Conservation (phyloP, 2,113 vertebrate genomes). For the Rhadina sibilatrix region DNA sequence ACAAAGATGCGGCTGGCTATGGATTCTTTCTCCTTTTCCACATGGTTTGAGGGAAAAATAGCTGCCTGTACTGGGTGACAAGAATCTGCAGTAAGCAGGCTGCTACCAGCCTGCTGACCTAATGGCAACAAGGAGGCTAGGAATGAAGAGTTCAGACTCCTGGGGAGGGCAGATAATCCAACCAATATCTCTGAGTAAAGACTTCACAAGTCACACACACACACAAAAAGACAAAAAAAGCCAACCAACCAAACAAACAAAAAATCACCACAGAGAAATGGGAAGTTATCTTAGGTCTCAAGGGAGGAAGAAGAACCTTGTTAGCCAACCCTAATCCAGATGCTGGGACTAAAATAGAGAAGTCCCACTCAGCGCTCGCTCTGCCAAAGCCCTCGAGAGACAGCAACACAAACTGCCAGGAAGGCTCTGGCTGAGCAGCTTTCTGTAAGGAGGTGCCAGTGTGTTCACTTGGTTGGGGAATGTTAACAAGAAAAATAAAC, state of each 20-base stretch:
- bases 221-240: too few species aligned
- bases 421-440: not conserved
- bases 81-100: not conserved
- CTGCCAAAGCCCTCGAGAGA: not conserved
- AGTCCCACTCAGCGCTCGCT: not conserved
- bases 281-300: not conserved
- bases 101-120: not conserved
- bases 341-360: not conserved
- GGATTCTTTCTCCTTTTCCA: conserved; percentile 45
- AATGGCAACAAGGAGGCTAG: not conserved
- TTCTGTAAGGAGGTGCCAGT: not conserved
- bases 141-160: not conserved
- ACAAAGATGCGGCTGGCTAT: not conserved
- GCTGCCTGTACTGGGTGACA: not conserved
- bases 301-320: not conserved
- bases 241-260: not conserved
- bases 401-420: not conserved
- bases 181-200: not conserved
- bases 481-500: not conserved
- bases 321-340: not conserved
- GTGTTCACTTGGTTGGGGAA: not conserved
- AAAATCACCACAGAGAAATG: not conserved
- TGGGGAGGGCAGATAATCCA: not conserved
- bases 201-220: not conserved
- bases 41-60: conserved; percentile 39